Conservation (phyloP, 2,797 vertebrate genomes). For the Pelodytes ibericus region DNA sequence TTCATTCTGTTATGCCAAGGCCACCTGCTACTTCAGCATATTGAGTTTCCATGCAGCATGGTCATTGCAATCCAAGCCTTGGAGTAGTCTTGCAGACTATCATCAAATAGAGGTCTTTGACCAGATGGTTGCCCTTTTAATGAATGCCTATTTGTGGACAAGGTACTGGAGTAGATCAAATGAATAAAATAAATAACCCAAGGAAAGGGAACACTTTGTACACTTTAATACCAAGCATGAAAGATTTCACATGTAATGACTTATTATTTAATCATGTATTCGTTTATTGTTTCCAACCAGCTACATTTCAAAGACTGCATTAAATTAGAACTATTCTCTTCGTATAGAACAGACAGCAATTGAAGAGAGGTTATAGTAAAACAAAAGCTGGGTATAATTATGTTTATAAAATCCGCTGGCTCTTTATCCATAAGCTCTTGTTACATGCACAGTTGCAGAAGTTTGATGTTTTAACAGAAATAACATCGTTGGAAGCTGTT, state of each 20-base stretch:
- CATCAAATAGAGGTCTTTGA: conserved; percentile 8
- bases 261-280: background rate
- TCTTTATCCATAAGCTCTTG: too few species aligned
- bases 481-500: too few species aligned
- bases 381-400: background rate
- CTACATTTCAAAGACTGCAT: background rate
- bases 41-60: conserved; percentile 13
- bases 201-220: conserved; percentile 10
- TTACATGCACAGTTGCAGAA: too few species aligned
- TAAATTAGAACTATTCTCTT: background rate
- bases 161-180: conserved; percentile 2
- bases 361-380: background rate
- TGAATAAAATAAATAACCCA: background rate
- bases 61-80: conserved; percentile 5
- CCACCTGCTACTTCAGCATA: conserved; percentile 19
- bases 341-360: too few species aligned
- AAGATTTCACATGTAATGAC: background rate
- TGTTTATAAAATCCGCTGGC: background rate
- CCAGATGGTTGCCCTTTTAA: conserved; percentile 32
- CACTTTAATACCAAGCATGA: conserved; percentile 6
- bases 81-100: conserved; percentile 11
- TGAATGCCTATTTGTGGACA: conserved; percentile 24
- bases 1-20: conserved; percentile 13
- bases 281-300: background rate
- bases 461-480: too few species aligned